A percentile compares a stretch with the other conserved stretches of the same genome.
Conservation (phyloP, 2,797 vertebrate species). For the Acipenser oxyrinchus region DNA sequence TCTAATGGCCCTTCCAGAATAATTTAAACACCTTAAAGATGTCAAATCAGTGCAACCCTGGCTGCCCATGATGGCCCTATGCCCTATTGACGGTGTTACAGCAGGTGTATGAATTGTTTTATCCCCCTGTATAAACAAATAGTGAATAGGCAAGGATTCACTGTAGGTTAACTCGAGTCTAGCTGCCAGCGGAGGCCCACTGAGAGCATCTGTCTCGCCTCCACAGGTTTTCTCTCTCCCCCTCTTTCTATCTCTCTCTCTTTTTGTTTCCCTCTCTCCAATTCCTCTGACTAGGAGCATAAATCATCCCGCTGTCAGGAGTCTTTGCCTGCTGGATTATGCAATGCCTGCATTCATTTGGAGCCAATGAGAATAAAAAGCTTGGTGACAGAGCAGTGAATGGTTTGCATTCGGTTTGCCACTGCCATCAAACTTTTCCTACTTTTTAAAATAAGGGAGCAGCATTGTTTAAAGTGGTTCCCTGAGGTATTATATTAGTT, state of each 20-base stretch:
- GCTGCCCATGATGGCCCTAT: too few species aligned
- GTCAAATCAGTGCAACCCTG: too few species aligned
- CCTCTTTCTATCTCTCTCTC: conserved; percentile 61
- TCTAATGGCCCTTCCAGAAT: too few species aligned
- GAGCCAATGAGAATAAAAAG: conserved; percentile 39
- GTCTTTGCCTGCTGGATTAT: conserved; percentile 66
- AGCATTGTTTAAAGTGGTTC: conserved; percentile 35
- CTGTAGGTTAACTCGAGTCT: conserved; percentile 51
- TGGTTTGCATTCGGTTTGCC: conserved; percentile 55
- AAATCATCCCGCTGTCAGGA: conserved; percentile 84
- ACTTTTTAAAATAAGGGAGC: conserved; percentile 31
- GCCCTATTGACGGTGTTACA: too few species aligned
- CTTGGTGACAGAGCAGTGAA: conserved; percentile 35
- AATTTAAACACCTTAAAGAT: too few species aligned
- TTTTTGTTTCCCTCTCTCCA: conserved; percentile 61
- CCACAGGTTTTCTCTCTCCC: conserved; percentile 51
- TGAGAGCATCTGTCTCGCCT: conserved; percentile 75
- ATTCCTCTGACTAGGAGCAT: conserved; percentile 74
- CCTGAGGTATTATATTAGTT: conserved; percentile 33
- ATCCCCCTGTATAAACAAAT: not conserved
- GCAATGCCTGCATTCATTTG: conserved; percentile 75
- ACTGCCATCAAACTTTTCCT: conserved; percentile 22
- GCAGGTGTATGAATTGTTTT: not conserved
- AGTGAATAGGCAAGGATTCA: conserved; percentile 10
- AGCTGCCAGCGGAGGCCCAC: conserved; percentile 67